Conservation (phyloP, 2,113 vertebrate genomes). For the Prionailurus viverrinus region DNA sequence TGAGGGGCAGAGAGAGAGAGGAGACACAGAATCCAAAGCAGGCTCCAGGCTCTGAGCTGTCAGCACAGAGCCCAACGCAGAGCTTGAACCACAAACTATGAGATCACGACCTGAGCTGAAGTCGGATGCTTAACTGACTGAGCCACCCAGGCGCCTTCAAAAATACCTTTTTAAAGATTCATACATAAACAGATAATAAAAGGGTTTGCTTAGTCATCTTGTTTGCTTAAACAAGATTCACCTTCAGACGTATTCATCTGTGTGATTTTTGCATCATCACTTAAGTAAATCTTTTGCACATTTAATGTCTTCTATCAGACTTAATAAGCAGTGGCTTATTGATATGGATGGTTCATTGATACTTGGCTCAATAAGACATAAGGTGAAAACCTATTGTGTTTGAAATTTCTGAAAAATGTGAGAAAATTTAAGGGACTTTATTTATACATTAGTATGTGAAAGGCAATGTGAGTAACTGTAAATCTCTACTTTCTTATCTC, state of each 20-base stretch:
- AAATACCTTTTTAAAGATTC: neutral
- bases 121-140: too few species aligned
- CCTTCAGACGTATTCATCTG: neutral
- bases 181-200: neutral
- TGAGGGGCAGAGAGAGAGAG: too few species aligned
- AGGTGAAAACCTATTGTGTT: constrained; percentile 21
- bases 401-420: constrained; percentile 46
- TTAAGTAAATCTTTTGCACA: neutral
- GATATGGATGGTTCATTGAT: neutral
- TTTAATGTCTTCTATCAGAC: neutral
- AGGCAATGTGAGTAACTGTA: constrained; percentile 15
- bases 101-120: too few species aligned
- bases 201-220: neutral
- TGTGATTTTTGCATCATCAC: neutral
- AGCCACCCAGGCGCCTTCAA: neutral
- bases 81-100: too few species aligned
- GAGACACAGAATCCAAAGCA: too few species aligned
- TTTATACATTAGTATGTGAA: neutral
- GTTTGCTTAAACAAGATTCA: neutral
- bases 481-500: neutral
- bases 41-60: too few species aligned
- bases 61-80: too few species aligned
- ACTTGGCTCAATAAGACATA: constrained; percentile 34
- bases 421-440: neutral
- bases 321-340: neutral